These are phyloP conservation scores for Nettapus auritus DNA, from an alignment of 2,113 vertebrate species.

Conservation along the genomic window DNA sequence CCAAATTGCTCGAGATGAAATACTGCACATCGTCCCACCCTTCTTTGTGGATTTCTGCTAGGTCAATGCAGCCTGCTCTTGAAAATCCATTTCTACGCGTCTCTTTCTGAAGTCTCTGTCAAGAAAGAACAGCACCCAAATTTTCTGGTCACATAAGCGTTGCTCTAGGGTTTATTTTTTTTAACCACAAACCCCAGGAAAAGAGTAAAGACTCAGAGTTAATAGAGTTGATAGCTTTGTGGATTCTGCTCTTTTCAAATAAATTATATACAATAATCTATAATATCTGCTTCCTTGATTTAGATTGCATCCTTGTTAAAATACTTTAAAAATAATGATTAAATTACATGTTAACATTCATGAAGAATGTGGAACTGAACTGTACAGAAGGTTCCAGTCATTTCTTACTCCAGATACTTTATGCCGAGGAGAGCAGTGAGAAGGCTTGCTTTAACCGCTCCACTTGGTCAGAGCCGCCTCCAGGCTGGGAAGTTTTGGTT, in stretches of 20 bases:
- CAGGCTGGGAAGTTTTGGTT: background rate
- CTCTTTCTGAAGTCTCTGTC: constrained; percentile 1
- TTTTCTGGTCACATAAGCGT: background rate
- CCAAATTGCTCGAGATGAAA: background rate
- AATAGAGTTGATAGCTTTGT: background rate
- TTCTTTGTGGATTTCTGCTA: constrained; percentile 31
- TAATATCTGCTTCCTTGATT: constrained; percentile 5
- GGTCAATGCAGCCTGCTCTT: constrained; percentile 1
- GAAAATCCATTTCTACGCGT: background rate
- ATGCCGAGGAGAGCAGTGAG: background rate
- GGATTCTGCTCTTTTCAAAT: background rate
- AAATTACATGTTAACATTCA: background rate
- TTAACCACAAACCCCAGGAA: constrained; percentile 36
- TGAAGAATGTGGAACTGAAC: background rate
- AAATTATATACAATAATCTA: background rate
- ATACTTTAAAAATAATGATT: background rate
- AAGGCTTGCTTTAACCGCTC: background rate
- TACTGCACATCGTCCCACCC: background rate
- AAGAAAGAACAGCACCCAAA: background rate
- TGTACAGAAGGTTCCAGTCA: background rate
- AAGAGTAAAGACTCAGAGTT: constrained; percentile 24
- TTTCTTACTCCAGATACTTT: background rate
- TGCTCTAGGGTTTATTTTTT: background rate
- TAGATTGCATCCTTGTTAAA: background rate
- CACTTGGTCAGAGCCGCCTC: background rate